Evolutionary conservation across 2,797 vertebrate species (phyloP).

Genomic region (Cheirogaleus major): DNA sequence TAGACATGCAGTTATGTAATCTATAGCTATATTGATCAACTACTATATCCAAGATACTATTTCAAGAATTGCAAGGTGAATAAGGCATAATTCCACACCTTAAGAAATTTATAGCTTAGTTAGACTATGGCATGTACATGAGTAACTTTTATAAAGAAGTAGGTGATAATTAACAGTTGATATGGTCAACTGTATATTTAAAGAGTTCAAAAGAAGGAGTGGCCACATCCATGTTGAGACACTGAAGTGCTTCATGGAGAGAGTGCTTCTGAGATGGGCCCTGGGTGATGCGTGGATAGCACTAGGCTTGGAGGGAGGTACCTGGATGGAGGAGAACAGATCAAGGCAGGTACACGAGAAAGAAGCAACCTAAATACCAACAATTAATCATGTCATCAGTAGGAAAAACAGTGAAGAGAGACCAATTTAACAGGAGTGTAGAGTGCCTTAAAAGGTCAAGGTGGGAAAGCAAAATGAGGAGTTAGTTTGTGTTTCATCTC

Average conservation of each 20-base stretch:
- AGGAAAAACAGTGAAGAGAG: background rate
- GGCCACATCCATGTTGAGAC: background rate
- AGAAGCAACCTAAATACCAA: background rate
- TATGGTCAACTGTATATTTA: background rate
- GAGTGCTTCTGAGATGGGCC: background rate
- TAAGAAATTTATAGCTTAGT: background rate
- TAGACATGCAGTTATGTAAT: background rate
- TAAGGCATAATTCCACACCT: background rate
- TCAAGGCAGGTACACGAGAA: background rate
- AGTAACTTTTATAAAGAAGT: background rate
- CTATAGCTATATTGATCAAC: background rate
- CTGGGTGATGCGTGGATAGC: background rate
- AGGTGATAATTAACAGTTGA: background rate
- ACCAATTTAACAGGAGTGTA: background rate
- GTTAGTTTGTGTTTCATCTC: background rate
- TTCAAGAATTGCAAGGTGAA: background rate
- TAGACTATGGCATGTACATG: background rate
- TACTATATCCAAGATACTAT: background rate
- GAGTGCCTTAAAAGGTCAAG: background rate
- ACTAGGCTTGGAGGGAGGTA: background rate
- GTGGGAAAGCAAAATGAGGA: background rate
- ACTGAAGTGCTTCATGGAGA: background rate
- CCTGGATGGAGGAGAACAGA: background rate
- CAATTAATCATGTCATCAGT: background rate
- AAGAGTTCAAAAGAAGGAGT: background rate